phyloP scores from a whole-genome alignment of 2,797 vertebrate species.

The Monodelphis domestica region DNA sequence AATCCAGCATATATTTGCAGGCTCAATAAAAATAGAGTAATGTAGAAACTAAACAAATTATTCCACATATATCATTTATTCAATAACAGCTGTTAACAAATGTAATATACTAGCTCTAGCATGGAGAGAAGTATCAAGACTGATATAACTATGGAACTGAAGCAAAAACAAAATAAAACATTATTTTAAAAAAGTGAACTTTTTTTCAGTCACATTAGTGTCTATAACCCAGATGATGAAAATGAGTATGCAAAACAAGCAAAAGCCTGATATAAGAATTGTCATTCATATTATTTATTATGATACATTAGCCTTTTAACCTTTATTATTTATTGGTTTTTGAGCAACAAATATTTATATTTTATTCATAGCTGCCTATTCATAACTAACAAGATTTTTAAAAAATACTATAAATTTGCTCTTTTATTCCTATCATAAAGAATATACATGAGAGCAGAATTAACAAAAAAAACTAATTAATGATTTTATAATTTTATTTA shows the following conservation, averaged over 20 bases:
- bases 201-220: background rate
- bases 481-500: conserved; percentile 2
- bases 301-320: background rate
- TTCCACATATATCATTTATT: background rate
- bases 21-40: background rate
- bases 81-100: background rate
- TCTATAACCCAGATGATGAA: background rate
- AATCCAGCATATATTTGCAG: background rate
- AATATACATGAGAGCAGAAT: background rate
- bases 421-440: conserved; percentile 4
- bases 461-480: conserved; percentile 43
- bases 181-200: background rate
- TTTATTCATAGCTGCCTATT: background rate
- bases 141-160: background rate
- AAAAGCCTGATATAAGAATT: background rate
- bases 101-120: background rate
- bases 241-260: background rate
- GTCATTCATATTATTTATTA: background rate
- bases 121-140: background rate
- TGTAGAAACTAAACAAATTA: background rate
- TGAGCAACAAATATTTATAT: background rate
- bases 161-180: background rate
- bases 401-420: conserved; percentile 17
- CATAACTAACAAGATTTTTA: conserved; percentile 38
- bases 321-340: conserved; percentile 17